Base-by-base conservation (phyloP, 2,797 vertebrate genomes). In the Anguilla anguilla region DNA sequence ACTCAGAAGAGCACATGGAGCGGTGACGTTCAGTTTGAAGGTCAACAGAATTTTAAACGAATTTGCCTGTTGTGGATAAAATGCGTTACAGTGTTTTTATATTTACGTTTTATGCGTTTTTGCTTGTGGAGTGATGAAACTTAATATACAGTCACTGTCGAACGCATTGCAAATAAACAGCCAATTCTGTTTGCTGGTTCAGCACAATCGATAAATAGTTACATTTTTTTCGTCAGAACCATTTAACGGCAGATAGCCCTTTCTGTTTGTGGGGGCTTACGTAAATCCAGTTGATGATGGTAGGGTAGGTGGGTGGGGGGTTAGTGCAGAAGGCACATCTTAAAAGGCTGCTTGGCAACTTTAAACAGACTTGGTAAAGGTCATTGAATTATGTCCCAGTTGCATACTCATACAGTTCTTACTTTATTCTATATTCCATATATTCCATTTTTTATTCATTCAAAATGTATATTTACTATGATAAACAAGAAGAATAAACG, bases 91-190 rank as follows among this genome's bases (percentile, higher is more conserved):
- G 2, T 49, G 46, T 51, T 51, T 9, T 81, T 43, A 6, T 49
- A 46, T 82, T 49, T 51, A 51, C 28, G 3, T 49, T 51, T 82
- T 82, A 49, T 11, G 39, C 9, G 25, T 46, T 82, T 39, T 79
- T 79, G 35, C 39, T 79, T 43, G 74, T 79, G 74, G 6, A 51
- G 79, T 82, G 79, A 49, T 25, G 9, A 22, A 82, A 82, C 79
- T 82, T 82, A 51, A 49, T 77, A 13, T 74, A 13, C 28, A 74
- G 9, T 81, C 39, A 81, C 43, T 25, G 17, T 88, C 74, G 49
- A 87, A 86, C 69, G 61, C 64, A 85, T 83, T 83, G 85, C 43
- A 85, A 89, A 84, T 89, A 91, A 90, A 91, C 89, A 90, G 90
- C 89, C 89, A 89, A 88, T 89, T 89, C 51, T 35, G 6, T n/a